A percentile compares a stretch with the other conserved stretches of the same genome.
Evolutionary conservation across 2,888 invertebrate species (phyloP).

Genomic region (Orthosia gothica): DNA sequence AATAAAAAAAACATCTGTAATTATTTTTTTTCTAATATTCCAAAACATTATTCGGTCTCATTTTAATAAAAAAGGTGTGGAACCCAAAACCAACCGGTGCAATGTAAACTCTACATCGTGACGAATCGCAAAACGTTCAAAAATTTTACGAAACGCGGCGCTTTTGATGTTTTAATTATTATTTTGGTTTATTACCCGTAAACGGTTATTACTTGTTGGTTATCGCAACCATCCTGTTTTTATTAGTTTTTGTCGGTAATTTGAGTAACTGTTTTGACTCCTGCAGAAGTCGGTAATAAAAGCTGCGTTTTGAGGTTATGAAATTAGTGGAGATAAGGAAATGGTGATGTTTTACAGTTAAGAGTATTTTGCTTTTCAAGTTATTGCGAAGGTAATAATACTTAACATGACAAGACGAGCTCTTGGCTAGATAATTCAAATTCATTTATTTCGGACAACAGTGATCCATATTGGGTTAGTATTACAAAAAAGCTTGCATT

Average conservation of each 20-base stretch:
- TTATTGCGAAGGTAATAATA: not conserved
- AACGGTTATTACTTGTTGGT: slow-evolving; percentile 68
- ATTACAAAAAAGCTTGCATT: no score
- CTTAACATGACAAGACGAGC: no score
- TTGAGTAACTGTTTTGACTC: slow-evolving; percentile 62
- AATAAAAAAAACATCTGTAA: no score
- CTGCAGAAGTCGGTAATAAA: slow-evolving; percentile 55
- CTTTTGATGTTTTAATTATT: slow-evolving; percentile 75
- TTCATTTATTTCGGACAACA: no score
- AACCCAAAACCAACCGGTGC: slow-evolving; percentile 59
- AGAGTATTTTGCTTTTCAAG: not conserved
- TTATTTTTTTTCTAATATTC: no score
- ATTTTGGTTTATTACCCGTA: slow-evolving; percentile 79
- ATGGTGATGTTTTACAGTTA: slow-evolving; percentile 7
- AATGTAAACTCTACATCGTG: slow-evolving; percentile 67
- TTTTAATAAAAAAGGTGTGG: slow-evolving; percentile 17
- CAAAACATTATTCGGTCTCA: not conserved
- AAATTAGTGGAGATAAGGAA: slow-evolving; percentile 28
- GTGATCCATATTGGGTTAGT: no score
- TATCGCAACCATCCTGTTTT: slow-evolving; percentile 66
- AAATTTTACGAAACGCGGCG: slow-evolving; percentile 68
- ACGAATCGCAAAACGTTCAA: slow-evolving; percentile 66
- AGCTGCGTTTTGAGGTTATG: slow-evolving; percentile 30
- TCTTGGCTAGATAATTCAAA: no score
- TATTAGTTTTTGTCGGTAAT: slow-evolving; percentile 64